Base-by-base conservation (phyloP, 1,140 invertebrate genomes). In the Euglossa dilemma region DNA sequence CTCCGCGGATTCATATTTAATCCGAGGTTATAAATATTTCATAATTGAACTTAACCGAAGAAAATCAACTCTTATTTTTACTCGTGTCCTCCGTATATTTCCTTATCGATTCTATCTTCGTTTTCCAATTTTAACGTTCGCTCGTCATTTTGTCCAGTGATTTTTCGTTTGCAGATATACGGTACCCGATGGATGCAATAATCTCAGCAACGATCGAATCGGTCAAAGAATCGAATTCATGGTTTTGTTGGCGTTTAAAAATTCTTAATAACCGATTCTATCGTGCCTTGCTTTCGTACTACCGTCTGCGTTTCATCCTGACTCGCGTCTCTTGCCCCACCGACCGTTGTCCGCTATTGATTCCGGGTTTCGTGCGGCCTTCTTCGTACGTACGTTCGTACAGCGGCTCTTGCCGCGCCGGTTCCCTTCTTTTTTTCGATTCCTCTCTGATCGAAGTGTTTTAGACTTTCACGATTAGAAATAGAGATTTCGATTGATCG, bases 321-420 rank as follows among this genome's bases (percentile, higher is more conserved):
- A 80, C 85, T 87, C 85, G 81, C 86, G 85, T 67, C 76, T 83
- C 86, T 87, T 72, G 73, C 82, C 87, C 82, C 85, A 80, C 85
- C 86, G 81, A 84, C 87, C 85, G 87, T 87, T 88, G 88, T 85
- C 85, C 89, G 91, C 91, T 92, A 92, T 92, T 92, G 91, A 92
- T 92, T 92, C 90, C 90, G 90, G 90, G 90, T 92, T 87, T 88
- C 87, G 77, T 85, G 83, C 87, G 72, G 87, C 87, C 85, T 87
- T 88, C 87, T 88, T 87, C 87, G 86, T 88, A 88, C 72, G 87
- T 84, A 83, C 85, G 87, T 88, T 88, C 86, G 81, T 87, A 84
- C 80, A 71, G 85, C 81, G 77, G 76, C 85, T 87, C 86, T 83
- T 70, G 72, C 85, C 71, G 66, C 84, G 85, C 74, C 63, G 81